phyloP scores from a whole-genome alignment of 2,797 vertebrate species.

The Apogon talboti region DNA sequence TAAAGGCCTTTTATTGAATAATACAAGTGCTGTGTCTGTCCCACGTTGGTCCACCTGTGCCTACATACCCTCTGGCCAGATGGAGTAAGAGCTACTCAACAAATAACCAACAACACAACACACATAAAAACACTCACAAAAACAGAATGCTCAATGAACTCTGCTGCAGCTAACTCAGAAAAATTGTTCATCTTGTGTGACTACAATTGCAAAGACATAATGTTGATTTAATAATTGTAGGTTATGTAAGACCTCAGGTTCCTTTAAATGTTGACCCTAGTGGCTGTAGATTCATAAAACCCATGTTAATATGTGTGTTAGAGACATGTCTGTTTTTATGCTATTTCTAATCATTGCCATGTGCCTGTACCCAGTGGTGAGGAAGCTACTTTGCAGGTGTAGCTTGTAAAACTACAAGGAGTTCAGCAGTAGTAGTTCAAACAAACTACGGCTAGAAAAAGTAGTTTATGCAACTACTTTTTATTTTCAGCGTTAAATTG shows the following conservation, averaged over 20 bases:
- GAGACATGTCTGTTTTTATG: conserved; percentile 8
- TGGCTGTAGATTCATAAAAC: conserved; percentile 20
- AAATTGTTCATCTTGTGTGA: not conserved
- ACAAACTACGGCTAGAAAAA: no score
- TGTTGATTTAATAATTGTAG: conserved; percentile 7
- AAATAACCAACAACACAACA: conserved; percentile 3
- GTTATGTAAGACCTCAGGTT: conserved; percentile 7
- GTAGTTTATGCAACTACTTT: no score
- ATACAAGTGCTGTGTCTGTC: conserved; percentile 4
- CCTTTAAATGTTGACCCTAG: not conserved
- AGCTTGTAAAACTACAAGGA: no score
- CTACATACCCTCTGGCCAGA: conserved; percentile 31
- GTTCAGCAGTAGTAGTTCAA: no score
- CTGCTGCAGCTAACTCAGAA: conserved; percentile 3
- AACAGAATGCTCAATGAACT: not conserved
- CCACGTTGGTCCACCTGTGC: not conserved
- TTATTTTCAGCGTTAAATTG: no score
- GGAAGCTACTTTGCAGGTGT: no score
- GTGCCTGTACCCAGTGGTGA: no score
- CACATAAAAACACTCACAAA: not conserved
- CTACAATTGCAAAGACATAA: not conserved
- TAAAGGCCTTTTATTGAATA: conserved; percentile 34
- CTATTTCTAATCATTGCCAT: not conserved
- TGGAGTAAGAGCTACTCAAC: not conserved
- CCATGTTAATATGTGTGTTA: not conserved